Conservation (phyloP, 2,113 vertebrate genomes). For the Pionites leucogaster region DNA sequence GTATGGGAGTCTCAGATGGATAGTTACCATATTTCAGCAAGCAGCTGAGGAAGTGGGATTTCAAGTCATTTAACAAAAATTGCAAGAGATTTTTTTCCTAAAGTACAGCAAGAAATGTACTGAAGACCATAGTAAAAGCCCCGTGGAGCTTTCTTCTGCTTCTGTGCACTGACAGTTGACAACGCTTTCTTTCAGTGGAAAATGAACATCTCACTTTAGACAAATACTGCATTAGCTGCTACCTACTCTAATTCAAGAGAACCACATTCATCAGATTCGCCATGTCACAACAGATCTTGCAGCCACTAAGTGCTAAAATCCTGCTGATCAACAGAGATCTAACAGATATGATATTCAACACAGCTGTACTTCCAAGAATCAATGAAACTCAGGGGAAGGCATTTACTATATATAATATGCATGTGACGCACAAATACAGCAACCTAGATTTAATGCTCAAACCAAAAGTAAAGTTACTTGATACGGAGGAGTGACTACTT, state of each 20-base stretch:
- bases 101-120: background rate
- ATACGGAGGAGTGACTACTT: conserved; percentile 91
- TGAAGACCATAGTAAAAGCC: background rate
- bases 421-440: background rate
- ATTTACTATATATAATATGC: background rate
- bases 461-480: conserved; percentile 82
- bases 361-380: background rate
- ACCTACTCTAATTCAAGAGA: background rate
- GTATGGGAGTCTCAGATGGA: background rate
- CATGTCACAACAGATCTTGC: background rate
- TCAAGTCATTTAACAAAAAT: background rate
- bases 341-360: background rate
- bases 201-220: background rate
- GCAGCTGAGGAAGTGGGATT: background rate
- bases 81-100: background rate
- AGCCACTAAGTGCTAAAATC: background rate
- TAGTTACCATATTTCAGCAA: background rate
- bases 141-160: background rate
- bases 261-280: background rate
- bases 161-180: background rate
- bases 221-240: background rate
- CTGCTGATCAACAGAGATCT: background rate
- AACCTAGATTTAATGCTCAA: background rate
- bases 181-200: background rate
- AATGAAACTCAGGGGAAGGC: background rate